These are phyloP conservation scores for Homarus americanus DNA, from an alignment of 1,140 invertebrate genomes.

Conservation along the genomic window DNA sequence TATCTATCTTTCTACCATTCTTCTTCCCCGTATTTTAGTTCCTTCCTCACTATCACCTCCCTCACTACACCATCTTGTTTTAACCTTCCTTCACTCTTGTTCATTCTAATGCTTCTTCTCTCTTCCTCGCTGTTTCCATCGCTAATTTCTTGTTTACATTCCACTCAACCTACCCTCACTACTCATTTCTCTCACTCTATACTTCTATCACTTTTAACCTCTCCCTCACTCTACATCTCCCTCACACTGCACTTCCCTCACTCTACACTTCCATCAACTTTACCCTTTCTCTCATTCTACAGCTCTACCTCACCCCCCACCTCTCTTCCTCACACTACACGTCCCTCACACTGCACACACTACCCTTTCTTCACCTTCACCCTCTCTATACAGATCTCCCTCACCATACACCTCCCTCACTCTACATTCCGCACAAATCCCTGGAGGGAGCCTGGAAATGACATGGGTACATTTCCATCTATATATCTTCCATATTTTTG, in stretches of 20 bases:
- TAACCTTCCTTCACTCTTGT: background rate
- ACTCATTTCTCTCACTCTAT: conserved; percentile 3
- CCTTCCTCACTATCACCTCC: background rate
- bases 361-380: conserved; percentile 27
- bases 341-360: conserved; percentile 13
- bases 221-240: background rate
- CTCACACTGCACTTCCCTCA: background rate
- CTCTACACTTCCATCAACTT: background rate
- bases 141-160: background rate
- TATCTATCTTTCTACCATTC: background rate
- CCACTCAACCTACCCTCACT: background rate
- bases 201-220: background rate
- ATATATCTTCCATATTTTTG: conserved; percentile 66
- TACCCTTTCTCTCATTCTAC: background rate
- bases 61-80: background rate
- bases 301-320: background rate
- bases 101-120: background rate
- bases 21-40: background rate
- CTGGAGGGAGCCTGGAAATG: conserved; percentile 32
- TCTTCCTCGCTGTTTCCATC: background rate
- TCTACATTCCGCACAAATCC: conserved; percentile 12
- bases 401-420: conserved; percentile 8
- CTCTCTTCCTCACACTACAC: conserved; percentile 6
- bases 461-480: conserved; percentile 55
- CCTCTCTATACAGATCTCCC: conserved; percentile 16